Conservation (phyloP, 2,113 vertebrate genomes). For the Sterna hirundo region DNA sequence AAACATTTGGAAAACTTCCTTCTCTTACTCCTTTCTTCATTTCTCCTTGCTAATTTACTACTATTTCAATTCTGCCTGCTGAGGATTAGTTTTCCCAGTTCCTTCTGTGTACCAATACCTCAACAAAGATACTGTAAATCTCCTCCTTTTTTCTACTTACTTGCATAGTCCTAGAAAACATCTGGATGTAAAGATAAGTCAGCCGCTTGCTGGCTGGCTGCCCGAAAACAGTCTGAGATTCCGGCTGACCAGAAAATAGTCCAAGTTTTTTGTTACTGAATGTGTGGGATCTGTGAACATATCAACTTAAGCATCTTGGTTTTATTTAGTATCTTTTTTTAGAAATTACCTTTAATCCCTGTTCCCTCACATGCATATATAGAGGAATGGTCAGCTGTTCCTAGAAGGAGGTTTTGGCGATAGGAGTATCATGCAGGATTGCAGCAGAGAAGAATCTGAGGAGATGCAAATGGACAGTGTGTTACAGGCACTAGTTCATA, state of each 20-base stretch:
- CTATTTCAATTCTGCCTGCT: neutral
- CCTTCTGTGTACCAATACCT: neutral
- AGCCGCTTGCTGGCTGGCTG: neutral
- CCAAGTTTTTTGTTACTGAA: neutral
- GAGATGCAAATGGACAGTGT: neutral
- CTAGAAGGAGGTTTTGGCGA: neutral
- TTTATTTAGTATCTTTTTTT: neutral
- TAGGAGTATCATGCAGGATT: neutral
- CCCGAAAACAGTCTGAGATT: neutral
- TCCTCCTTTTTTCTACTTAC: neutral
- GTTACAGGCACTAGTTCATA: neutral
- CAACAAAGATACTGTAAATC: neutral
- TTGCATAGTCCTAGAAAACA: neutral
- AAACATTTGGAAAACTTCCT: neutral
- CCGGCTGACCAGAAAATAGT: neutral
- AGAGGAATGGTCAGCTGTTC: neutral
- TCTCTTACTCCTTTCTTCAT: neutral
- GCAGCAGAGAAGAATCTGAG: neutral
- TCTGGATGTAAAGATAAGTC: neutral
- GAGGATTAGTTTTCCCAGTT: neutral
- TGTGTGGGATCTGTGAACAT: neutral
- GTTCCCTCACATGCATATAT: fast-evolving
- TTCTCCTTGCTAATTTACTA: neutral
- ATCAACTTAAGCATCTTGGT: neutral
- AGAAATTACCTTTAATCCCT: neutral